Evolutionary conservation across 2,113 vertebrate species (phyloP).

Genomic region (Ceyx margarethae): DNA sequence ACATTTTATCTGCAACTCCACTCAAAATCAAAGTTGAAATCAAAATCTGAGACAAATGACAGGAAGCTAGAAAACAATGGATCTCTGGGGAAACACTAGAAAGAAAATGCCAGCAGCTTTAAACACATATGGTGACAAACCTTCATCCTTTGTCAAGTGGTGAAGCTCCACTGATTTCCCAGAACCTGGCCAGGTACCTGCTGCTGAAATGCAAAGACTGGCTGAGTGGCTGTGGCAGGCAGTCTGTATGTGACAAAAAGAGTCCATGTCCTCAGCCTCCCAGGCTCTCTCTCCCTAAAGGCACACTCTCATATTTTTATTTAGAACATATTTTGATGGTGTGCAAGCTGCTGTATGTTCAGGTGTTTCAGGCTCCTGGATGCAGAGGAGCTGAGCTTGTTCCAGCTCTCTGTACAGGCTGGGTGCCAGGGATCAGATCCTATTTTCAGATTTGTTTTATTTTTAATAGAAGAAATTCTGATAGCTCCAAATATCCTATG

Average conservation of each 20-base stretch:
- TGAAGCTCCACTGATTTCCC: neutral
- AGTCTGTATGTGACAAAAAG: neutral
- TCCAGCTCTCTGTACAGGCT: neutral
- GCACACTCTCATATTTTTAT: neutral
- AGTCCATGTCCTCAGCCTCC: neutral
- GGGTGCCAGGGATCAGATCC: neutral
- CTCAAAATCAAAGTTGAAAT: neutral
- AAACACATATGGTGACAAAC: neutral
- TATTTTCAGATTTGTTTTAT: neutral
- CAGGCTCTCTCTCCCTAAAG: neutral
- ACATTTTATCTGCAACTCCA: neutral
- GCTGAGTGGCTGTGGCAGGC: neutral
- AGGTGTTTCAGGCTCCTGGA: neutral
- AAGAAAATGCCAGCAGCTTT: neutral
- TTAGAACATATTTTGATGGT: neutral
- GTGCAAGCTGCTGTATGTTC: neutral
- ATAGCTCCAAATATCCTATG: neutral
- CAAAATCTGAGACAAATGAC: neutral
- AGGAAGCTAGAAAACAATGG: neutral
- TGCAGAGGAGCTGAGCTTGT: accelerated
- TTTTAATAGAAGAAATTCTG: neutral
- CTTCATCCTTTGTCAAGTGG: neutral
- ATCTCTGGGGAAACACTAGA: neutral
- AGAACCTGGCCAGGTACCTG: neutral
- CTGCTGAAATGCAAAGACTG: neutral